Evolutionary conservation across 2,113 vertebrate genomes (phyloP).

Genomic region (Panthera uncia): DNA sequence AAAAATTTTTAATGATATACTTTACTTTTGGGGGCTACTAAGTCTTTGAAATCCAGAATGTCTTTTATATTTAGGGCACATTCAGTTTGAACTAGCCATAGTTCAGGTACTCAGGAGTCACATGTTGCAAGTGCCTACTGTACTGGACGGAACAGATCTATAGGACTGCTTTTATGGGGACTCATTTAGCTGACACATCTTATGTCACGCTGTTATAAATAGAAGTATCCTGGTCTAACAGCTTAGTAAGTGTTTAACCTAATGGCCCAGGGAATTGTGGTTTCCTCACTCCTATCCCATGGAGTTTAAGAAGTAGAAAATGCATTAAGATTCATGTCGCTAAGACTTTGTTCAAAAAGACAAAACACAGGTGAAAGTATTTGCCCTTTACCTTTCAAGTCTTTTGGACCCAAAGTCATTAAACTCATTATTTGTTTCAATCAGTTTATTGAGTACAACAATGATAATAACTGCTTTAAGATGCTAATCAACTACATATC

Average conservation of each 20-base stretch:
- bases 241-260: conserved; percentile 17
- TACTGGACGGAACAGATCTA: neutral
- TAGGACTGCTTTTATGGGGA: neutral
- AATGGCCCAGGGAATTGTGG: neutral
- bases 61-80: neutral
- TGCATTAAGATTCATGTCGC: conserved; percentile 14
- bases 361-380: conserved; percentile 2
- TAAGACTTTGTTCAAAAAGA: conserved; percentile 47
- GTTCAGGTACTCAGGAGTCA: neutral
- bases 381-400: conserved; percentile 33
- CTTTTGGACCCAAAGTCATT: conserved; percentile 34
- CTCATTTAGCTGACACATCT: neutral
- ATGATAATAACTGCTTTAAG: conserved; percentile 9
- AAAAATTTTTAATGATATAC: neutral
- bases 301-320: conserved; percentile 58
- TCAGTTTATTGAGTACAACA: neutral
- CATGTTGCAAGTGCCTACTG: neutral
- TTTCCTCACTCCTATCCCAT: neutral
- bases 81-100: neutral
- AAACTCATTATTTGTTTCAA: conserved; percentile 6
- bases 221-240: neutral
- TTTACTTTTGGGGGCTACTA: neutral
- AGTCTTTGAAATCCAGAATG: neutral
- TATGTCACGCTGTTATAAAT: neutral
- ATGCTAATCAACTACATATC: neutral